phyloP scores from a whole-genome alignment of 1,140 invertebrate genomes.

The Aporrectodea caliginosa region DNA sequence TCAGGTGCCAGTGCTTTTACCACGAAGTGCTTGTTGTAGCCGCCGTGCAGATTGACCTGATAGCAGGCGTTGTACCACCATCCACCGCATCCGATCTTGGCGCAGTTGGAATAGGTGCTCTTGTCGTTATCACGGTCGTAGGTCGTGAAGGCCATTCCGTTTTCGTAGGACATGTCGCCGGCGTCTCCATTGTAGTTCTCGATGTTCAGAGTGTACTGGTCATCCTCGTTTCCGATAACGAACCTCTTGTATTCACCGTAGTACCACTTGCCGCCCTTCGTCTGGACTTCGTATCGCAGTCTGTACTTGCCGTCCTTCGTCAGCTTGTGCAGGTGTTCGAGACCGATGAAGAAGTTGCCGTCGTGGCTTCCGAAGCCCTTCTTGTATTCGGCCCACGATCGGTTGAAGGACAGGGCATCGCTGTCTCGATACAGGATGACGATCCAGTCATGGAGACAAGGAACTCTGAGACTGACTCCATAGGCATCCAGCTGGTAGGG shows the following conservation, averaged over 20 bases:
- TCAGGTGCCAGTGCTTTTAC: not conserved
- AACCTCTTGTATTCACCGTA: not conserved
- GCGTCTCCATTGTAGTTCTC: conserved; percentile 17
- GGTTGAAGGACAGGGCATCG: conserved; percentile 12
- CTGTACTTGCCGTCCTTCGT: conserved; percentile 26
- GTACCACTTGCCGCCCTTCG: conserved; percentile 5
- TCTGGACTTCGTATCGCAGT: not conserved
- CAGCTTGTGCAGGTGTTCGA: conserved; percentile 31
- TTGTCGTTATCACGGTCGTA: conserved; percentile 70
- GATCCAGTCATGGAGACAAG: conserved; percentile 9
- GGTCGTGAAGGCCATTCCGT: conserved; percentile 69
- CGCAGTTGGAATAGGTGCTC: conserved; percentile 68
- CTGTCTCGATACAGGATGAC: not conserved
- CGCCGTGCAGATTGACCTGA: conserved; percentile 87
- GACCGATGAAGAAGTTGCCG: conserved; percentile 35
- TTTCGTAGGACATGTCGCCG: conserved; percentile 38
- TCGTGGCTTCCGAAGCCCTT: conserved; percentile 34
- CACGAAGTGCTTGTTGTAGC: conserved; percentile 60
- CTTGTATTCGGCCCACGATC: conserved; percentile 34
- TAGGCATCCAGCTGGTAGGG: conserved; percentile 1
- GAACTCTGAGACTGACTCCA: not conserved
- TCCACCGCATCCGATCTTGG: conserved; percentile 58
- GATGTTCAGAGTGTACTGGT: not conserved
- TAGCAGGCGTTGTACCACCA: conserved; percentile 75
- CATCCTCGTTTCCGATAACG: not conserved